These are phyloP conservation scores for Microcebus tavaratra DNA, from an alignment of 2,113 vertebrate genomes.

Conservation along the genomic window DNA sequence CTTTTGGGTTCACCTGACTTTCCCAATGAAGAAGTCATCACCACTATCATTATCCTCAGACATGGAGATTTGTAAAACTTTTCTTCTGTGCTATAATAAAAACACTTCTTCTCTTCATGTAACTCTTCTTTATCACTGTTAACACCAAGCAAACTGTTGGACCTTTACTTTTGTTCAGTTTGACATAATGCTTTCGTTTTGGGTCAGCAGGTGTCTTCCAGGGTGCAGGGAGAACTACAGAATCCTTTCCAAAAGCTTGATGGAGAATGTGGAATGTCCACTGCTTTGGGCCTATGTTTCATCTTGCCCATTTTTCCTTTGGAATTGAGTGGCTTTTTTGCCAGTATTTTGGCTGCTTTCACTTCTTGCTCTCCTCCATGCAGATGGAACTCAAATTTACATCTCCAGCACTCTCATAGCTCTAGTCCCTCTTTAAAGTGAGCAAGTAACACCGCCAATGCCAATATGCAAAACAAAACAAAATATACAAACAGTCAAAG, in stretches of 20 bases:
- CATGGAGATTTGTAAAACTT: constrained; percentile 89
- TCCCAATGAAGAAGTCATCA: constrained; percentile 93
- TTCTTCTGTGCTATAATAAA: constrained; percentile 93
- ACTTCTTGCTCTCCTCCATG: background rate
- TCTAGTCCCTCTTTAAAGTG: background rate
- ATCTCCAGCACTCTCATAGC: background rate
- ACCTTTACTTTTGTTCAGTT: constrained; percentile 16
- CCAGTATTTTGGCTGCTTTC: background rate
- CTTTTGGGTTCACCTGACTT: constrained; percentile 90
- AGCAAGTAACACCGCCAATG: background rate
- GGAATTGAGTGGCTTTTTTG: background rate
- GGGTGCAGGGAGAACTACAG: constrained; percentile 22
- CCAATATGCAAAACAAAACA: background rate
- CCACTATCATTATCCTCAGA: constrained; percentile 85
- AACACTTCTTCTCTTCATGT: constrained; percentile 84
- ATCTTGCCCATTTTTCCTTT: background rate
- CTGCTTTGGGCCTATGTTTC: constrained; percentile 29
- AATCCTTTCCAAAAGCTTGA: background rate
- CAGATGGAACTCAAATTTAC: background rate
- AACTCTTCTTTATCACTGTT: constrained; percentile 82
- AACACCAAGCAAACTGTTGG: background rate
- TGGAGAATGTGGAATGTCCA: background rate
- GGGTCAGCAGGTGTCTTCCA: background rate
- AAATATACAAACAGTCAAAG: background rate
- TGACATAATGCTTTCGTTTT: constrained; percentile 60